Conservation (phyloP, 2,113 vertebrate genomes). For the Ailuropoda melanoleuca region DNA sequence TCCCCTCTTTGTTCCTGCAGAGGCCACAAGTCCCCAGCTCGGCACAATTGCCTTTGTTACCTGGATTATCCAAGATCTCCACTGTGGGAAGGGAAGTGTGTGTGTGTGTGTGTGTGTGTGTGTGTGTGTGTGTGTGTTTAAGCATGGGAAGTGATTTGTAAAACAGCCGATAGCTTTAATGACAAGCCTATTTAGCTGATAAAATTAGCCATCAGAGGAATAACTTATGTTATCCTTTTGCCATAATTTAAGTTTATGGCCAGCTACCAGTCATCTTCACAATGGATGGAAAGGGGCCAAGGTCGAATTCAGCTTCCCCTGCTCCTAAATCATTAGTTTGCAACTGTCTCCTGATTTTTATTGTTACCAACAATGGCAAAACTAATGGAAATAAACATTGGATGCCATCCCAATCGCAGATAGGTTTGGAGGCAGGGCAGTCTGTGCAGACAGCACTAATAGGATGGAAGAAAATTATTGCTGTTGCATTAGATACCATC, state of each 20-base stretch:
- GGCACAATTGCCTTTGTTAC: not conserved
- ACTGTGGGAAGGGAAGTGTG: conserved; percentile 36
- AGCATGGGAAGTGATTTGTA: conserved; percentile 75
- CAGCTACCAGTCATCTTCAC: conserved; percentile 77
- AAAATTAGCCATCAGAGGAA: conserved; percentile 81
- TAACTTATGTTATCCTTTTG: conserved; percentile 81
- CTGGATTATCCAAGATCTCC: conserved; percentile 48
- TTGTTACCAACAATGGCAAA: conserved; percentile 82
- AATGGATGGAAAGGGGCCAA: conserved; percentile 80
- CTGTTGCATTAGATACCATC: conserved; percentile 67
- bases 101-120: not conserved
- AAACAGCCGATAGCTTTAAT: conserved; percentile 80
- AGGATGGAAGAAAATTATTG: conserved; percentile 74
- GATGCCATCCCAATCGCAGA: conserved; percentile 77
- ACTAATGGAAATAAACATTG: conserved; percentile 85
- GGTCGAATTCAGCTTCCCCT: conserved; percentile 70
- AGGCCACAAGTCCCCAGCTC: not conserved
- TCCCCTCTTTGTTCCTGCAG: not conserved
- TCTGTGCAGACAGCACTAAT: conserved; percentile 73
- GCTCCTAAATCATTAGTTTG: conserved; percentile 82
- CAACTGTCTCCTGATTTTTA: conserved; percentile 80
- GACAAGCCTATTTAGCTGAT: conserved; percentile 82
- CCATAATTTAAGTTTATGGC: conserved; percentile 83
- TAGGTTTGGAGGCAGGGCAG: conserved; percentile 78
- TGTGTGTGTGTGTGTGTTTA: not conserved